A percentile compares a stretch with the other conserved stretches of the same genome.
Evolutionary conservation across 2,888 invertebrate genomes (phyloP).

Genomic region (Sarcophaga subvicina): DNA sequence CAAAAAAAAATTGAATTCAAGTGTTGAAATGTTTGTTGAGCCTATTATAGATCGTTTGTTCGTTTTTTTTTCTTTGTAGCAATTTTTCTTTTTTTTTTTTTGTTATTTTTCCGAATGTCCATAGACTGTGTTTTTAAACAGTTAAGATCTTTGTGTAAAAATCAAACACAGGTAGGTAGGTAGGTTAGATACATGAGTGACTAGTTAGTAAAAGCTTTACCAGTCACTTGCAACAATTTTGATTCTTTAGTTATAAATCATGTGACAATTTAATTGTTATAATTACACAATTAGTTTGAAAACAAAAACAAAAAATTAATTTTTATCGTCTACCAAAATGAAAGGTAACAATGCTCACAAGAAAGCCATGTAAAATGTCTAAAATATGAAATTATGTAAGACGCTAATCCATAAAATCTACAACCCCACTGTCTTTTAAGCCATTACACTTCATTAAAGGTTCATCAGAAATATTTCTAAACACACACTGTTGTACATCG

Average conservation of each 20-base stretch:
- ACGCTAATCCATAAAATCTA: too few species aligned
- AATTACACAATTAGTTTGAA: conserved; percentile 64
- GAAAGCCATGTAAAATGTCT: too few species aligned
- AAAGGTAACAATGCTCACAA: conserved; percentile 11
- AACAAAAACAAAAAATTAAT: too few species aligned
- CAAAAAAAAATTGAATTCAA: conserved; percentile 17
- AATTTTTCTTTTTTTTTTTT: neutral
- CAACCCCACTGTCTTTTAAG: too few species aligned
- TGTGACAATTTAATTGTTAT: conserved; percentile 68
- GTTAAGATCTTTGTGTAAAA: conserved; percentile 48
- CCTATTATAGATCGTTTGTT: conserved; percentile 61
- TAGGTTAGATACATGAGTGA: neutral
- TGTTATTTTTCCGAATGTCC: conserved; percentile 15
- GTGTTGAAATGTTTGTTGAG: conserved; percentile 67
- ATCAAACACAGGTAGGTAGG: conserved; percentile 31
- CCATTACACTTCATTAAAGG: too few species aligned
- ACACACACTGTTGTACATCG: conserved; percentile 10
- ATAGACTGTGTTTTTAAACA: neutral
- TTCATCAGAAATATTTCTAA: too few species aligned
- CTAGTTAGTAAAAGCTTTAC: neutral
- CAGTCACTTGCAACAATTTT: conserved; percentile 36
- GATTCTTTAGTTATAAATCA: conserved; percentile 62
- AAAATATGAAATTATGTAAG: too few species aligned
- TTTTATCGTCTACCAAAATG: conserved; percentile 8
- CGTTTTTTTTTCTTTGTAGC: neutral